These are phyloP conservation scores for Drosophila barbarae DNA, from an alignment of 2,888 invertebrate genomes.

Conservation along the genomic window DNA sequence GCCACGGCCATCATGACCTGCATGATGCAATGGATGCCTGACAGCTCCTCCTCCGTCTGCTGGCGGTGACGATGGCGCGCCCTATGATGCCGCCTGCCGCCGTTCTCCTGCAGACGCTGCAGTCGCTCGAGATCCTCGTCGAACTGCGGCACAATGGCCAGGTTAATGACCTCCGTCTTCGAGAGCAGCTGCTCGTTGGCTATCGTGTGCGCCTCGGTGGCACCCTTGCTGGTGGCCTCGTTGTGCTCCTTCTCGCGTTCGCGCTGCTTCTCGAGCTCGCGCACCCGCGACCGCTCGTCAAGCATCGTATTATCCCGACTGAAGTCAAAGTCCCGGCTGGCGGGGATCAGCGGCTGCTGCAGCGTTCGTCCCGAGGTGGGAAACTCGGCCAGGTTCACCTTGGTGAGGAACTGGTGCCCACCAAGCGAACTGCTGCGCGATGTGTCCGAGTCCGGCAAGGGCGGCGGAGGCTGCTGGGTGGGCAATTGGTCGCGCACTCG, in stretches of 20 bases:
- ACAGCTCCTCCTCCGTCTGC: constrained; percentile 78
- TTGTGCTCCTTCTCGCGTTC: constrained; percentile 61
- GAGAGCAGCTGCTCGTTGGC: constrained; percentile 77
- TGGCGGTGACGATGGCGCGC: constrained; percentile 76
- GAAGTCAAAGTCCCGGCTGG: constrained; percentile 77
- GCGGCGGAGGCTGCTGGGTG: constrained; percentile 61
- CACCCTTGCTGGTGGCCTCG: constrained; percentile 53
- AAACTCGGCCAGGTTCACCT: constrained; percentile 78
- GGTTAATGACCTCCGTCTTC: constrained; percentile 79
- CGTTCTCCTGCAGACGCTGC: constrained; percentile 76
- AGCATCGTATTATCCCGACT: constrained; percentile 78
- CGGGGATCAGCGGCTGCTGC: constrained; percentile 41
- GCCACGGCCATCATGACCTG: constrained; percentile 80
- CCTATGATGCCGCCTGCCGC: constrained; percentile 75
- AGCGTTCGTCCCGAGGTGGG: constrained; percentile 71
- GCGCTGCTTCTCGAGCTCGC: constrained; percentile 65
- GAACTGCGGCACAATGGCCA: constrained; percentile 80
- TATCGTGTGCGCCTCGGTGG: constrained; percentile 66
- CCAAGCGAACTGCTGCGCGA: constrained; percentile 23
- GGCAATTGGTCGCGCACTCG: constrained; percentile 77
- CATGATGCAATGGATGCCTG: constrained; percentile 80
- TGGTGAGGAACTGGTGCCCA: constrained; percentile 71
- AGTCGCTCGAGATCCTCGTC: constrained; percentile 79
- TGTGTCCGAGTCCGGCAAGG: constrained; percentile 42
- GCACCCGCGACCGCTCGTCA: constrained; percentile 75